Evolutionary conservation across 2,797 vertebrate species (phyloP), one percentile per base, ranked within the genome.

Genomic region (Erethizon dorsatum): DNA sequence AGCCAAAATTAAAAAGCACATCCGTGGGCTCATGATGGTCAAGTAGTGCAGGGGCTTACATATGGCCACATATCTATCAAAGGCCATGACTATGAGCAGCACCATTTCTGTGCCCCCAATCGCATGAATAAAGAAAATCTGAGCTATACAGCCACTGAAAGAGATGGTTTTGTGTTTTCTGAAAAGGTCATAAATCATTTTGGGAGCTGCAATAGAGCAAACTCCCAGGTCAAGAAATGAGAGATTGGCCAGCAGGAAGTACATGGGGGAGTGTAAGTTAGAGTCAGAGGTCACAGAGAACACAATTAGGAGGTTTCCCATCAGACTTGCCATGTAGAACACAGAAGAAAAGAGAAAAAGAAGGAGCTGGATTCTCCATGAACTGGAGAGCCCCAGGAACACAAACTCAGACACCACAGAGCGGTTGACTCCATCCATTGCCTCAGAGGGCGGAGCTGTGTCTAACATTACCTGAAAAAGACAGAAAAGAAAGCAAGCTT

Each of bases 41-140:
- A 95, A 33, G 31, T 98, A 98, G 18, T 91, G 96, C 5, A 98
- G 92, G 2, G 97, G 98, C 52, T 97, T 97, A 69, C 98, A 98
- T 57, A 97, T 97, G 54, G 97, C 96, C 5, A 95, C 33, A 13
- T 96, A 97, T 24, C 88, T 50, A 15, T 98, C 95, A 91, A 97
- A 96, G 56, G 96, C 97, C 97, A 97, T 97, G 41, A 59, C 93
- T 54, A 93, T 52, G 33, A 98, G 98, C 17, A 98, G 59, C 71
- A 98, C 92, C 91, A 97, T 94, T 69, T 98, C 98, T 17, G 96
- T 96, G 24, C 96, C 96, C 1, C 96, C 98, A 88, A 97, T 88
- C 11, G 91, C 93, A 52, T 98, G 97, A 59, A 98, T 97, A 37
- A 98, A 98, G 95, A 98, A 98, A 18, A 98, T 96, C 75, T 98